Evolutionary conservation across 2,888 invertebrate species (phyloP), one percentile per base, ranked within the genome.

Genomic region (Sinodicranocentrus sp.): DNA sequence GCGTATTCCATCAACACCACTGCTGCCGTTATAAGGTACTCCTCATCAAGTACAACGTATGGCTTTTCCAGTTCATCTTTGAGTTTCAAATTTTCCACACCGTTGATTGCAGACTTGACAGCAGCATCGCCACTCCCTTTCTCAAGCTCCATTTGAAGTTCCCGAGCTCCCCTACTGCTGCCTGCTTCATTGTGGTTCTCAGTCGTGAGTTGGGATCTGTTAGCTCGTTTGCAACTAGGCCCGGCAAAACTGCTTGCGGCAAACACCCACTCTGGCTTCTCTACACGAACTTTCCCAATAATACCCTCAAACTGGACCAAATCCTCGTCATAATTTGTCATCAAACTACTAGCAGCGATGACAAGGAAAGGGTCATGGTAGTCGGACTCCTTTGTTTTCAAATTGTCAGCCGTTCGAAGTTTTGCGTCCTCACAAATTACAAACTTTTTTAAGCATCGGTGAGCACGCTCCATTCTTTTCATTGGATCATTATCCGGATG

Each of bases 1-100:
- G 95, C 94, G 89, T 93, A 92, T 89, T 97, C 95, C 84, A 97
- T 91, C 17, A 96, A 91, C 39, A 23, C 21, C 1, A 77, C 65
- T 1, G 72, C 77, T n/a, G 63, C 19, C n/a, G 21, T 28, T 15
- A 73, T 23, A 1, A 95, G 17, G 23, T 65, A 65, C 19, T 65
- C 43, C 3, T 43, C 65, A 65, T 43, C 23, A 1, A 1, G 1
- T n/a, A 65, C 48, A 6, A 21, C 17, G 21, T 65, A 65, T 21
- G 65, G 43, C 19, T 43, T 19, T 21, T 39, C 13, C 21, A 23
- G 39, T 17, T n/a, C n/a, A n/a, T n/a, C n/a, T n/a, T n/a, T n/a
- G n/a, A n/a, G n/a, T n/a, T n/a, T n/a, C n/a, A n/a, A n/a, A n/a
- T n/a, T n/a, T n/a, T n/a, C n/a, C n/a, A n/a, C n/a, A n/a, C n/a